Evolutionary conservation across 2,888 invertebrate species (phyloP).

Genomic region (Pyrochroa serraticornis): DNA sequence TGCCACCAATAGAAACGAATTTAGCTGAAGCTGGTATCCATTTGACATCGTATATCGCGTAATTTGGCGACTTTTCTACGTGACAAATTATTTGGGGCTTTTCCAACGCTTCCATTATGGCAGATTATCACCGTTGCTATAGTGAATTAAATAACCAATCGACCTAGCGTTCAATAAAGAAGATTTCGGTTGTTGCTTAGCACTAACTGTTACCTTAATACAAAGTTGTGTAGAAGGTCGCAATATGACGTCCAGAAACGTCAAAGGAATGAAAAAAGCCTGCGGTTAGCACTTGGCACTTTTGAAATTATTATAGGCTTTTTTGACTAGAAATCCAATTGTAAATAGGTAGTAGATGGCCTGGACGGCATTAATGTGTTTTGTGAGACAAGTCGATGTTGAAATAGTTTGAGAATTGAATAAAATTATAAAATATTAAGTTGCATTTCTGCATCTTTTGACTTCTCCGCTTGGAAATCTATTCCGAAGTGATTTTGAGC

Average conservation of each 20-base stretch:
- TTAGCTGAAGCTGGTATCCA: conserved; percentile 96
- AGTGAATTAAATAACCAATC: conserved; percentile 1
- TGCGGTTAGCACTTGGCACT: too few species aligned
- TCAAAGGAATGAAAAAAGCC: too few species aligned
- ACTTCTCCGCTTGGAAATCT: too few species aligned
- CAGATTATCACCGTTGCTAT: conserved; percentile 16
- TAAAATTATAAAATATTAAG: too few species aligned
- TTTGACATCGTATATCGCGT: conserved; percentile 89
- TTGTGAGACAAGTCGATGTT: too few species aligned
- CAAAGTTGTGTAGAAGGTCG: background rate
- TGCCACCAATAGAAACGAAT: conserved; percentile 85
- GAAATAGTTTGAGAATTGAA: too few species aligned
- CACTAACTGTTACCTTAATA: background rate
- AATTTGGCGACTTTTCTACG: conserved; percentile 80
- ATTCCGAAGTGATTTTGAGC: too few species aligned
- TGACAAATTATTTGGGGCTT: conserved; percentile 92
- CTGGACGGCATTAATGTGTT: too few species aligned
- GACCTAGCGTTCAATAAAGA: background rate
- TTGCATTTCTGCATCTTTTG: too few species aligned
- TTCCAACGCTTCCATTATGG: conserved; percentile 64
- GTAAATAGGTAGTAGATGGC: too few species aligned
- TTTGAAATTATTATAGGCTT: too few species aligned
- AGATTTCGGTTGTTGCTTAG: background rate
- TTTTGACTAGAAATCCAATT: too few species aligned
- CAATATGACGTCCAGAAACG: background rate